Evolutionary conservation across 1,140 invertebrate species (phyloP).

Genomic region (Frieseomelitta varia): DNA sequence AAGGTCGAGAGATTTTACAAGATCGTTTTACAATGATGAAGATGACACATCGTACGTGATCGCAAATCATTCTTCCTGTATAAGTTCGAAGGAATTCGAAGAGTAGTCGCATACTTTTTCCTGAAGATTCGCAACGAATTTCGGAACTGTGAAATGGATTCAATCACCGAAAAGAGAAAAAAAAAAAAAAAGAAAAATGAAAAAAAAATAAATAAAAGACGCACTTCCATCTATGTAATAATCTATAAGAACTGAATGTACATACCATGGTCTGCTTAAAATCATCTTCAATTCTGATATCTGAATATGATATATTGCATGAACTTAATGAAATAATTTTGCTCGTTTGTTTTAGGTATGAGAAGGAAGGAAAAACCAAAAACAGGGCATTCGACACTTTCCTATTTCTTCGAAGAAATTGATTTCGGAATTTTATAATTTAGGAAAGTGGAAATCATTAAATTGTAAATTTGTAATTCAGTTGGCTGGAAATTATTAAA

Average conservation of each 20-base stretch:
- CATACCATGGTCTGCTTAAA: conserved; percentile 27
- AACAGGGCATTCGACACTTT: not conserved
- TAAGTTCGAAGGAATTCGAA: not conserved
- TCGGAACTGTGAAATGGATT: conserved; percentile 4
- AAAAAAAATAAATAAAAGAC: not conserved
- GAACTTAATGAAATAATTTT: not conserved
- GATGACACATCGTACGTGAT: not conserved
- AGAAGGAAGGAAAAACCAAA: not conserved
- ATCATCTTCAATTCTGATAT: conserved; percentile 5
- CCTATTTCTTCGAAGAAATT: too few species aligned
- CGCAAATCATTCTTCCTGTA: not conserved
- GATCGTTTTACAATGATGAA: not conserved
- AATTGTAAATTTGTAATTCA: too few species aligned
- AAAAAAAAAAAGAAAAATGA: too few species aligned
- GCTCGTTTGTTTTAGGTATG: not conserved
- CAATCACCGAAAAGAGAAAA: too few species aligned
- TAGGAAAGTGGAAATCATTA: too few species aligned
- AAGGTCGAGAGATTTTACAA: not conserved
- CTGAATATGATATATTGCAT: not conserved
- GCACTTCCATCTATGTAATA: conserved; percentile 1
- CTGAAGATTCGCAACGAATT: not conserved
- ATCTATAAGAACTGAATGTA: conserved; percentile 22
- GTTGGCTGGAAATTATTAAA: too few species aligned
- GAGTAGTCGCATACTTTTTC: not conserved
- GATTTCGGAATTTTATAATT: too few species aligned